These are phyloP conservation scores for Mallateleia sp. DNA, from an alignment of 2,888 invertebrate species.

Conservation along the genomic window DNA sequence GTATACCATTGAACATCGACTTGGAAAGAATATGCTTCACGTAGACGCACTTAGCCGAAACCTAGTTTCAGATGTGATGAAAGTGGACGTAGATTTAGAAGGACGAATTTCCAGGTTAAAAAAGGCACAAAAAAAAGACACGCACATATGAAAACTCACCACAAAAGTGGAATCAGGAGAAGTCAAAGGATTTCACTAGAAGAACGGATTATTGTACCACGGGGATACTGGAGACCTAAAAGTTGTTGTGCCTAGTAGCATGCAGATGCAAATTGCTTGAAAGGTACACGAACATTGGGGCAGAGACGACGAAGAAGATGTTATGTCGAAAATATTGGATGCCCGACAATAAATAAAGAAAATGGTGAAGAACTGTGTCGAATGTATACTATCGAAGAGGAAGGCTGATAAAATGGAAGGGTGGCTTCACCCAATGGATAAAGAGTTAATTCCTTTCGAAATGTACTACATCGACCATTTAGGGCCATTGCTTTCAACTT, in stretches of 20 bases:
- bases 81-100: slow-evolving; percentile 45
- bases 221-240: slow-evolving; percentile 36
- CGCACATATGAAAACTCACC: slow-evolving; percentile 22
- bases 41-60: slow-evolving; percentile 81
- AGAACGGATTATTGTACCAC: slow-evolving; percentile 38
- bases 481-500: background rate
- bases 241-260: slow-evolving; percentile 35
- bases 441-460: background rate
- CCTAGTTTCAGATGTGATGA: slow-evolving; percentile 54
- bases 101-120: slow-evolving; percentile 45
- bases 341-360: slow-evolving; percentile 19
- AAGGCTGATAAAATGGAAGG: slow-evolving; percentile 82
- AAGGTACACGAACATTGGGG: slow-evolving; percentile 45
- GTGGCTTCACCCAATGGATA: background rate
- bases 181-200: too few species aligned
- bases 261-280: slow-evolving; percentile 46
- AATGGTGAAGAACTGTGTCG: slow-evolving; percentile 19
- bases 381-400: background rate
- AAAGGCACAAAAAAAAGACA: slow-evolving; percentile 54
- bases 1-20: slow-evolving; percentile 79
- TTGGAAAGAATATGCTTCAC: slow-evolving; percentile 76
- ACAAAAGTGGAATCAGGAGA: slow-evolving; percentile 27
- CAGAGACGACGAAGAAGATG: slow-evolving; percentile 32
- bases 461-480: slow-evolving; percentile 4
- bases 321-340: slow-evolving; percentile 29